Evolutionary conservation across 2,888 invertebrate genomes (phyloP), one percentile per base, ranked within the genome.

Genomic region (Autographa gamma): DNA sequence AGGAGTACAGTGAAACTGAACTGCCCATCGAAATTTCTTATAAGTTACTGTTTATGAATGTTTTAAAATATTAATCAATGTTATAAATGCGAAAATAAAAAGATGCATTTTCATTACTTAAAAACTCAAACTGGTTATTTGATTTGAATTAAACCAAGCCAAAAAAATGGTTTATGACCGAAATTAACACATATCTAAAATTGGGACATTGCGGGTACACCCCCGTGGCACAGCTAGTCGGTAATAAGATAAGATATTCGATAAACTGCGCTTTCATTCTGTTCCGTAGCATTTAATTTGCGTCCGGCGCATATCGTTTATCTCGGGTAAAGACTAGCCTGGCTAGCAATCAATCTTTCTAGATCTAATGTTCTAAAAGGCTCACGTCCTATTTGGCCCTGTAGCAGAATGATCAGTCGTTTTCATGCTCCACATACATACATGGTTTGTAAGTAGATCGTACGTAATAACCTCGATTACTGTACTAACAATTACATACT

Each of bases 341-440:
- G 38, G 0, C 38, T 38, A 19, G 62, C 9, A 9, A 73, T 74
- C 61, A 72, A 74, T 69, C 64, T 77, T 68, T 62, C n/a, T 25
- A 56, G 13, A 11, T 56, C 16, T 25, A 31, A 19, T 58, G 59
- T 76, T 68, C 54, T 59, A 65, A 70, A 80, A 72, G 64, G 61
- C 69, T 74, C n/a, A 38, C 34, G 69, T 56, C 62, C 77, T 60
- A 72, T 63, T 80, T 79, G 66, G 68, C 68, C 31, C 38, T 66
- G 64, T 73, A 60, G 43, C 70, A 66, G 19, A 19, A 79, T 63
- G 52, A 76, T 76, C 68, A 68, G 67, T 62, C 56, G 43, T n/a
- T 11, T 60, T 70, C 61, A 60, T 71, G 19, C 41, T 4, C 66
- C 11, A 25, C 19, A 11, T 56, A 19, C 54, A 25, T 25, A 56